A percentile compares a stretch with the other conserved stretches of the same genome.
phyloP scores from a whole-genome alignment of 2,797 vertebrate species.

The Muscicapa striata region DNA sequence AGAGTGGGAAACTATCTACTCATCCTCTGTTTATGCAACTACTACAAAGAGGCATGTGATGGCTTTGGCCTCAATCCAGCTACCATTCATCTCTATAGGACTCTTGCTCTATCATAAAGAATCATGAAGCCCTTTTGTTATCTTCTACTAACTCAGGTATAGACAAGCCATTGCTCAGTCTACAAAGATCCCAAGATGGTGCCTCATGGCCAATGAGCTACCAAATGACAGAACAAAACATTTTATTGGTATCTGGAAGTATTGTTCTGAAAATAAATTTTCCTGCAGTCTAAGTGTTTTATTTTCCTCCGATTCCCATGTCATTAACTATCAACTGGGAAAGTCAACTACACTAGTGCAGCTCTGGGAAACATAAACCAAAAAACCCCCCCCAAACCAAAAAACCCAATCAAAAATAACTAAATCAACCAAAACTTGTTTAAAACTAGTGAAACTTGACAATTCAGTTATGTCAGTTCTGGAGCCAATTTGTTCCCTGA shows the following conservation, averaged over 20 bases:
- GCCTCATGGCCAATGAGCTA: neutral
- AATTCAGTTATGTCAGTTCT: neutral
- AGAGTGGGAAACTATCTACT: conserved; percentile 33
- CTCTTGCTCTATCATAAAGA: neutral
- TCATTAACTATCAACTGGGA: neutral
- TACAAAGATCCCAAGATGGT: neutral
- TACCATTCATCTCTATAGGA: neutral
- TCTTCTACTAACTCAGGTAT: neutral
- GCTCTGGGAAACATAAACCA: neutral
- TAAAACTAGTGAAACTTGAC: neutral
- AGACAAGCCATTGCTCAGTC: neutral
- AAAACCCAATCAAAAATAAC: neutral
- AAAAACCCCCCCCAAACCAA: neutral
- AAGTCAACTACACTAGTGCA: neutral
- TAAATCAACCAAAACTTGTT: neutral
- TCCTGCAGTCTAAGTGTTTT: neutral
- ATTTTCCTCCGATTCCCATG: neutral
- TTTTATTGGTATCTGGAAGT: neutral
- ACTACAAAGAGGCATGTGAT: conserved; percentile 49
- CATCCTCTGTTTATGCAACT: conserved; percentile 19
- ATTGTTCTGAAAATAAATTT: neutral
- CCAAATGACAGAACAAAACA: neutral
- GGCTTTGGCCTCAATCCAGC: conserved; percentile 35
- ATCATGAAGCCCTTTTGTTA: neutral
- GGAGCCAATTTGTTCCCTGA: rapidly evolving